phyloP scores from a whole-genome alignment of 1,140 invertebrate species.

The Drosophila subpulchrella region DNA sequence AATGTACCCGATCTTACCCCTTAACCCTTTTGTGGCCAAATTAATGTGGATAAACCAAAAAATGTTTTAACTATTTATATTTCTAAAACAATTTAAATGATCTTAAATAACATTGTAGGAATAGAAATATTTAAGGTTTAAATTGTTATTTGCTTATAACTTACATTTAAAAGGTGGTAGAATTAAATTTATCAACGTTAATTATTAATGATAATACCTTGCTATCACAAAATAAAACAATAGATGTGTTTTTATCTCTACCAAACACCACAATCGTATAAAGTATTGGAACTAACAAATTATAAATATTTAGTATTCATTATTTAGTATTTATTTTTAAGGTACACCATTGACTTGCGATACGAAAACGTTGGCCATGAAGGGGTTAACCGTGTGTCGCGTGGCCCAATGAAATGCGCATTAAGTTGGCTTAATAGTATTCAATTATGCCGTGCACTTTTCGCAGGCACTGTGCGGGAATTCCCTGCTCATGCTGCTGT shows the following conservation, averaged over 20 bases:
- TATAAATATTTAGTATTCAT: too few species aligned
- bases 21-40: conserved; percentile 42
- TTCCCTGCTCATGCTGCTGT: conserved; percentile 40
- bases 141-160: too few species aligned
- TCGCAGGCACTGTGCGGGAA: not conserved
- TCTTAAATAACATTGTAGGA: too few species aligned
- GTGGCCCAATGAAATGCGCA: conserved; percentile 69
- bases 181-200: too few species aligned
- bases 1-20: conserved; percentile 10
- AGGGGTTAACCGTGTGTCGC: conserved; percentile 8
- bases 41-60: not conserved
- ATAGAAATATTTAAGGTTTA: too few species aligned
- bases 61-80: not conserved
- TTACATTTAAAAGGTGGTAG: too few species aligned
- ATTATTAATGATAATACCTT: too few species aligned
- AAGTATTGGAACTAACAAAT: too few species aligned
- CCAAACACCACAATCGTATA: too few species aligned
- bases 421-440: conserved; percentile 81
- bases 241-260: not conserved
- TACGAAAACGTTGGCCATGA: not conserved
- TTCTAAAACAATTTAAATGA: not conserved
- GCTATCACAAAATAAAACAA: too few species aligned
- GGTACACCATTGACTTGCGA: not conserved
- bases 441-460: conserved; percentile 71
- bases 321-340: too few species aligned